Percentiles rank a stretch among this genome's conserved stretches.
Evolutionary conservation across 2,797 vertebrate genomes (phyloP).

Genomic region (Hoplostethus atlanticus): DNA sequence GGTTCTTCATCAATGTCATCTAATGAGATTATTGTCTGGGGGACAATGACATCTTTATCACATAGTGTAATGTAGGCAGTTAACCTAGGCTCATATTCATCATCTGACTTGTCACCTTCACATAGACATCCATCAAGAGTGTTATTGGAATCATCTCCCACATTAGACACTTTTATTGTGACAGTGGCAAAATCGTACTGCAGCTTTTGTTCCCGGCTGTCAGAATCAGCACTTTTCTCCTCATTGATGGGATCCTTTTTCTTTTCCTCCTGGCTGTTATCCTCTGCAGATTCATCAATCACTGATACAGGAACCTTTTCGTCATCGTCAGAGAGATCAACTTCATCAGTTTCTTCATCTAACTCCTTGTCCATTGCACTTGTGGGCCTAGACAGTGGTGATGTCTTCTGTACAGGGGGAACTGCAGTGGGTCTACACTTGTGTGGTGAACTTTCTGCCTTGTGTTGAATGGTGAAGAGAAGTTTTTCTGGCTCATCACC

Average conservation of each 20-base stretch:
- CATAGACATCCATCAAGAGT: conserved; percentile 6
- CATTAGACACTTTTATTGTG: conserved; percentile 50
- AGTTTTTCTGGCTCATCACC: not conserved
- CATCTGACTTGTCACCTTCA: conserved; percentile 11
- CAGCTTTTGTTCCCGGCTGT: conserved; percentile 68
- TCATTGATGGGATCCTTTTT: conserved; percentile 46
- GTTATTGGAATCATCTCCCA: conserved; percentile 31
- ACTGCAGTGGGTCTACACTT: not conserved
- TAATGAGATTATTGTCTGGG: not conserved
- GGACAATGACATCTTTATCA: not conserved
- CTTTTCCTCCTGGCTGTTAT: conserved; percentile 42
- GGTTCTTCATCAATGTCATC: conserved; percentile 25
- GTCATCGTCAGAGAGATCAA: conserved; percentile 24
- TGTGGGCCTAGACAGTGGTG: not conserved
- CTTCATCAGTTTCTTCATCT: conserved; percentile 1
- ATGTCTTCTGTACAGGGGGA: conserved; percentile 5
- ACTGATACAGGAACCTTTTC: conserved; percentile 69
- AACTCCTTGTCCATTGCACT: not conserved
- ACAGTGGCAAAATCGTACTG: conserved; percentile 65
- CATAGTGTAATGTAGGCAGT: conserved; percentile 46
- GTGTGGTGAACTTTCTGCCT: conserved; percentile 1
- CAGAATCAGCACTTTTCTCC: conserved; percentile 73
- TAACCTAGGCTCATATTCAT: conserved; percentile 45
- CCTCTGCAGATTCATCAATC: conserved; percentile 47
- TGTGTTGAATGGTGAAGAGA: conserved; percentile 4